Percentiles rank a stretch among this genome's conserved stretches.
These are phyloP conservation scores for Microtus pennsylvanicus DNA, from an alignment of 2,113 vertebrate genomes.

Conservation along the genomic window DNA sequence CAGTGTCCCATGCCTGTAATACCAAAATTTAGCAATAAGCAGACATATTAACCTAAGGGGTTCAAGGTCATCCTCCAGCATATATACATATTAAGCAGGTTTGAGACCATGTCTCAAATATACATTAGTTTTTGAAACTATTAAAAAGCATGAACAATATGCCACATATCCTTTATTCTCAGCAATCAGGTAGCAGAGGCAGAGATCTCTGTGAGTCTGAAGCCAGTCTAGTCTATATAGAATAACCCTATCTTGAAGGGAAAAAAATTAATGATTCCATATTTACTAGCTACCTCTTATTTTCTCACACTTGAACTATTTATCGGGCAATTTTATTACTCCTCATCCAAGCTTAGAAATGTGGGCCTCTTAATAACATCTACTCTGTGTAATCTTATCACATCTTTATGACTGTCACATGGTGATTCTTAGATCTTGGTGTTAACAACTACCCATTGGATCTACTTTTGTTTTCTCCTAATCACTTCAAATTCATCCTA, in stretches of 20 bases:
- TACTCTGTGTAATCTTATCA: not conserved
- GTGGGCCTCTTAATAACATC: not conserved
- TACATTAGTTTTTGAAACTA: not conserved
- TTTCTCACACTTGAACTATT: not conserved
- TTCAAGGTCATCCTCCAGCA: not conserved
- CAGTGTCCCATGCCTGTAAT: not conserved
- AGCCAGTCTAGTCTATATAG: not conserved
- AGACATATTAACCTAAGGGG: too few relatives aligned
- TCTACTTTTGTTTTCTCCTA: not conserved
- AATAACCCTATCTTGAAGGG: not conserved
- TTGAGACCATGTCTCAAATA: not conserved
- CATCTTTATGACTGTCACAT: not conserved
- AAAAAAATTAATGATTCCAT: not conserved
- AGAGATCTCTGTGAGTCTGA: not conserved
- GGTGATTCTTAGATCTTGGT: not conserved
- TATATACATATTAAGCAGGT: not conserved
- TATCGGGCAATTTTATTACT: conserved; percentile 27
- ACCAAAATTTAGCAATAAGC: not conserved
- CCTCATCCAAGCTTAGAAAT: conserved; percentile 14
- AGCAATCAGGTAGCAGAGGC: not conserved
- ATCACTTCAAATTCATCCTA: not conserved
- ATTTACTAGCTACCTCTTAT: not conserved
- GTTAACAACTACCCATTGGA: not conserved
- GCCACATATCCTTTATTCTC: not conserved
- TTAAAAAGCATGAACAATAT: not conserved